Evolutionary conservation across 2,113 vertebrate species (phyloP).

Genomic region (Potamarius usumacintae): DNA sequence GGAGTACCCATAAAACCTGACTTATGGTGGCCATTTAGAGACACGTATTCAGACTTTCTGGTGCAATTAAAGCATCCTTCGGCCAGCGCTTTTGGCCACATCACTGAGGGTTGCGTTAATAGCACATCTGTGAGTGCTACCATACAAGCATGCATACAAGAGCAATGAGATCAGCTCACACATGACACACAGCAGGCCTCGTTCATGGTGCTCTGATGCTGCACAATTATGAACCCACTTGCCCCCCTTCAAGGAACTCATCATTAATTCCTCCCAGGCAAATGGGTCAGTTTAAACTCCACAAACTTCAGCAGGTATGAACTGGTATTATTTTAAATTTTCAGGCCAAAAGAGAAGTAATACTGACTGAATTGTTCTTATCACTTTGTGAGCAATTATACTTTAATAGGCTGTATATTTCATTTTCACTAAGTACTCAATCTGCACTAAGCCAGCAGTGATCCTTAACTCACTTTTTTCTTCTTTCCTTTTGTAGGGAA

Average conservation of each 20-base stretch:
- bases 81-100: slow-evolving; percentile 61
- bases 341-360: not conserved
- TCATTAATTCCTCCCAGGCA: slow-evolving; percentile 52
- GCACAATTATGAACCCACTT: slow-evolving; percentile 76
- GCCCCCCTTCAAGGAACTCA: slow-evolving; percentile 60
- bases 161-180: slow-evolving; percentile 67
- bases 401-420: not conserved
- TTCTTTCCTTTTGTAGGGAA: slow-evolving; percentile 26
- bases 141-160: slow-evolving; percentile 38
- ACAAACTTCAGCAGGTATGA: slow-evolving; percentile 16
- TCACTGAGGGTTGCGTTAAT: slow-evolving; percentile 58
- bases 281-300: slow-evolving; percentile 11
- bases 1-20: slow-evolving; percentile 39
- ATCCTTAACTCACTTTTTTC: slow-evolving; percentile 39
- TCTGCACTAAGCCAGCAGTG: slow-evolving; percentile 17
- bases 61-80: slow-evolving; percentile 69
- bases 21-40: slow-evolving; percentile 63
- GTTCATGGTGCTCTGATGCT: slow-evolving; percentile 61
- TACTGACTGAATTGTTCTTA: not conserved
- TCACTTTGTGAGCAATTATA: not conserved
- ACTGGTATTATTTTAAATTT: not conserved
- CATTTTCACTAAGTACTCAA: slow-evolving; percentile 9
- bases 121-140: slow-evolving; percentile 66
- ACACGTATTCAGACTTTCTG: slow-evolving; percentile 68
- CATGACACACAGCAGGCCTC: slow-evolving; percentile 69